These are phyloP conservation scores for Araneus ventricosus DNA, from an alignment of 1,140 invertebrate genomes.

Conservation along the genomic window DNA sequence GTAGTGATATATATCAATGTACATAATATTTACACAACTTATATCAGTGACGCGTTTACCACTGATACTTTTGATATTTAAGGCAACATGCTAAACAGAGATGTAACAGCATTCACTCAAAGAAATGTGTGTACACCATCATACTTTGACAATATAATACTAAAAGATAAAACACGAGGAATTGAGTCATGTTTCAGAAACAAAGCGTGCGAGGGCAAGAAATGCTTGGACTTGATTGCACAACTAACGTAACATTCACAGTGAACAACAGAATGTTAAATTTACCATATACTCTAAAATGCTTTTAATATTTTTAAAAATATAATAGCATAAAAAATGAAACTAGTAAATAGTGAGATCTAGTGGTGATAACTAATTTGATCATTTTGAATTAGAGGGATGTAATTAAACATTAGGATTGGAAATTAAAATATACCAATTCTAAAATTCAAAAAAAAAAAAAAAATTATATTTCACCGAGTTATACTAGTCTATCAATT, in stretches of 20 bases:
- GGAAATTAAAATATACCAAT: too few species aligned
- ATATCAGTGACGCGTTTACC: background rate
- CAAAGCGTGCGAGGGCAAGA: background rate
- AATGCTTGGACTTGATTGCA: background rate
- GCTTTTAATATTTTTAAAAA: too few species aligned
- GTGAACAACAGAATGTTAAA: background rate
- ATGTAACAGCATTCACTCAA: background rate
- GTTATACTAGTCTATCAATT: too few species aligned
- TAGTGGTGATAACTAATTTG: too few species aligned
- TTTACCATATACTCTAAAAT: too few species aligned
- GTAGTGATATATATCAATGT: background rate
- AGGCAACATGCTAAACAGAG: background rate
- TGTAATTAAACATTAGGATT: too few species aligned
- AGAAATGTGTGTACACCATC: background rate
- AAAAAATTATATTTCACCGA: too few species aligned
- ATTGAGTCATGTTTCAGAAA: background rate
- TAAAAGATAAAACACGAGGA: background rate
- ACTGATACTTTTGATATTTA: background rate
- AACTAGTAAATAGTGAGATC: too few species aligned
- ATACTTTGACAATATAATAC: conserved; percentile 4
- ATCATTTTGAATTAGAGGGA: too few species aligned
- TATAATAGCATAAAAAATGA: too few species aligned
- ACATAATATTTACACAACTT: conserved; percentile 1
- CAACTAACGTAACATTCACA: background rate
- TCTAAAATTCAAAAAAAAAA: too few species aligned